Evolutionary conservation across 2,113 vertebrate genomes (phyloP).

Genomic region (Alouatta palliata): DNA sequence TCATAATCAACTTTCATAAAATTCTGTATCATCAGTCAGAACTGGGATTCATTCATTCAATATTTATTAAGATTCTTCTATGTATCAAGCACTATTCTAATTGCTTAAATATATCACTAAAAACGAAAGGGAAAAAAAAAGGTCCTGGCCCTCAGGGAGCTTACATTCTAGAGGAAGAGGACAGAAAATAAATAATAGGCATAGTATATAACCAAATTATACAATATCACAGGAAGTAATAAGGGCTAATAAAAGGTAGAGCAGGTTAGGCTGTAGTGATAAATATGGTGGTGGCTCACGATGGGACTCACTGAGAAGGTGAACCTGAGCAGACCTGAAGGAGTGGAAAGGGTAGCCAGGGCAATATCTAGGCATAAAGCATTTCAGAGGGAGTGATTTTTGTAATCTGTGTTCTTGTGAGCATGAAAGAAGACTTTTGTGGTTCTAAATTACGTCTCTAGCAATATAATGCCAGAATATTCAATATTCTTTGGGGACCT

Average conservation of each 20-base stretch:
- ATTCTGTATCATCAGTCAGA: neutral
- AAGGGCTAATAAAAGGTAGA: neutral
- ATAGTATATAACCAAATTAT: neutral
- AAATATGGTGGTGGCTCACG: neutral
- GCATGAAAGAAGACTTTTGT: neutral
- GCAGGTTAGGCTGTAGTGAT: neutral
- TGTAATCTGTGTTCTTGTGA: neutral
- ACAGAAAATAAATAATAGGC: neutral
- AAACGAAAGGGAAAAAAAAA: neutral
- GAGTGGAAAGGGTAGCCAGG: neutral
- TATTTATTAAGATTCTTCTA: neutral
- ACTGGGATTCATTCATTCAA: neutral
- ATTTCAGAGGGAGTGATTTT: slow-evolving; percentile 1
- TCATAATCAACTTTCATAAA: slow-evolving; percentile 16
- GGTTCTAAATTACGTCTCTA: neutral
- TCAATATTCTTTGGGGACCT: neutral
- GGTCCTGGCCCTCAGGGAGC: neutral
- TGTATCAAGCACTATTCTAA: neutral
- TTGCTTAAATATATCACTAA: neutral
- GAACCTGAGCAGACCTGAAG: neutral
- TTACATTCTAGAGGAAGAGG: neutral
- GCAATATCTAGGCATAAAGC: neutral
- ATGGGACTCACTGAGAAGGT: neutral
- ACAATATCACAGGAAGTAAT: neutral
- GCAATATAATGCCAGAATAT: neutral